phyloP scores from a whole-genome alignment of 2,888 invertebrate genomes.

The Pseudoips prasinana region DNA sequence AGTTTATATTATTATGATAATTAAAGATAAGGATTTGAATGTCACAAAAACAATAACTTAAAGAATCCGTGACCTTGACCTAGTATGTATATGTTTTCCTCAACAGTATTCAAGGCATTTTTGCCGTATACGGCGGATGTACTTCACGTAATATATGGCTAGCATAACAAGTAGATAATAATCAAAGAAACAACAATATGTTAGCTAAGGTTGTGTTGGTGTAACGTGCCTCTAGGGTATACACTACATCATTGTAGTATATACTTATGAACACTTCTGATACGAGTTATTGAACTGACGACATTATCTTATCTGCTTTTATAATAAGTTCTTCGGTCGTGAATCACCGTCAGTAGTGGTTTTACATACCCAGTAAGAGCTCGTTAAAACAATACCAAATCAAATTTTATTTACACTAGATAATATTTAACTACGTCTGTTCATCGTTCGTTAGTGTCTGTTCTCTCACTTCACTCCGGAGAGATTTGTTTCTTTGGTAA shows the following conservation, averaged over 20 bases:
- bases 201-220: conserved; percentile 30
- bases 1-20: neutral
- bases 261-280: conserved; percentile 36
- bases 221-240: conserved; percentile 35
- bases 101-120: conserved; percentile 39
- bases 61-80: conserved; percentile 45
- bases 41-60: neutral
- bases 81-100: conserved; percentile 39
- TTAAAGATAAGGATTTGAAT: neutral
- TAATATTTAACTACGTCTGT: conserved; percentile 14
- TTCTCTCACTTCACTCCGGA: too few species aligned
- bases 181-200: conserved; percentile 47
- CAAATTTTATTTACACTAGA: too few species aligned
- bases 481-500: too few species aligned
- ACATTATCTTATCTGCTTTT: conserved; percentile 66
- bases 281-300: conserved; percentile 67
- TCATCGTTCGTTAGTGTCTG: conserved; percentile 34
- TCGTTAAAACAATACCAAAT: conserved; percentile 1
- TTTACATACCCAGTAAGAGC: conserved; percentile 33
- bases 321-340: conserved; percentile 54
- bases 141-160: conserved; percentile 33
- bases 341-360: conserved; percentile 42
- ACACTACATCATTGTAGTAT: conserved; percentile 23
- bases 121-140: conserved; percentile 18
- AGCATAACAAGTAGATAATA: conserved; percentile 35